phyloP scores from a whole-genome alignment of 2,797 vertebrate genomes.

The Melanotaenia boesemani region DNA sequence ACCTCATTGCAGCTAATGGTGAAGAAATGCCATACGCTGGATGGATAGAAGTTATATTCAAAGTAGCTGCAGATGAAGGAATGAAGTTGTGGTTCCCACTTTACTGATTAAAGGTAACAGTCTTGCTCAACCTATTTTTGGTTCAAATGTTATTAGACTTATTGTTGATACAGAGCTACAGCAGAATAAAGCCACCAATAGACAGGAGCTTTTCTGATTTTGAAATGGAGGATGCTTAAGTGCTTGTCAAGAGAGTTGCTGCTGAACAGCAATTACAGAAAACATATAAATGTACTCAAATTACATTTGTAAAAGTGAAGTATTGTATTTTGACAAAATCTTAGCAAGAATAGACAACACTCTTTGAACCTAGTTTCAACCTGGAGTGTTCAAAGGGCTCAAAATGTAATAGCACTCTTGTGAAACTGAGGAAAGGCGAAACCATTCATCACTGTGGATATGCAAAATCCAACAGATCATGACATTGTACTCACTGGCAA shows the following conservation, averaged over 20 bases:
- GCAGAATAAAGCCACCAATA: neutral
- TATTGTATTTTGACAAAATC: neutral
- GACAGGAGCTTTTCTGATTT: neutral
- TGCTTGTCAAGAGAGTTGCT: too few relatives aligned
- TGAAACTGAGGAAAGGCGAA: neutral
- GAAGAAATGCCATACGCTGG: neutral
- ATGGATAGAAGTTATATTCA: neutral
- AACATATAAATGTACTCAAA: neutral
- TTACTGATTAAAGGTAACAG: neutral
- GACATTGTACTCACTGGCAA: neutral
- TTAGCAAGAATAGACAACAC: neutral
- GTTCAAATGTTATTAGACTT: slow-evolving; percentile 4
- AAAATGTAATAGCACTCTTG: neutral
- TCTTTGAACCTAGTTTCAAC: neutral
- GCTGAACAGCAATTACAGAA: too few relatives aligned
- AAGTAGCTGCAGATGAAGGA: neutral
- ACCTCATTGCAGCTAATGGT: slow-evolving; percentile 1
- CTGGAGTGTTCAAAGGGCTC: neutral
- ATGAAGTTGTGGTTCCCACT: too few relatives aligned
- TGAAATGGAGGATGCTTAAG: neutral
- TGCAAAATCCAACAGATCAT: slow-evolving; percentile 2
- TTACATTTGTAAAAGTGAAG: neutral
- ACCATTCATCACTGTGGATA: slow-evolving; percentile 7
- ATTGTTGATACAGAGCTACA: neutral
- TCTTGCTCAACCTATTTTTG: neutral